These are phyloP conservation scores for Atlantisia rogersi DNA, from an alignment of 2,113 vertebrate species.

Conservation along the genomic window DNA sequence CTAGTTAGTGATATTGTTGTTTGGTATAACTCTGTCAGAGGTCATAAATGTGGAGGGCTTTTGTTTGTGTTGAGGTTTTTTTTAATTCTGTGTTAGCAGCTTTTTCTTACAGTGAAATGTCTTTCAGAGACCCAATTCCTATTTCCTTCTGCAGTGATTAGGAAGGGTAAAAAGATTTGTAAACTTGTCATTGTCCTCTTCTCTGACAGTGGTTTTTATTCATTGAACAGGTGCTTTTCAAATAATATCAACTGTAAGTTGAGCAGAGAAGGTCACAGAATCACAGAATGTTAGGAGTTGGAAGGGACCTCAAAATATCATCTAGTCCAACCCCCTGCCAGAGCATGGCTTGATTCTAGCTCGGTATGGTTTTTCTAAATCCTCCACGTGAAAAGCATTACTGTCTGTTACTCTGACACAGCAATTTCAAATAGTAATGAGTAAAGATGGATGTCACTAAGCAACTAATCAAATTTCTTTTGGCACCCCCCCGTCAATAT, in stretches of 20 bases:
- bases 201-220: background rate
- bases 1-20: background rate
- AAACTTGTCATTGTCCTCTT: background rate
- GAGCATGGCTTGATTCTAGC: background rate
- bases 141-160: background rate
- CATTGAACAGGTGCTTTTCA: background rate
- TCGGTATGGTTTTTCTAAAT: constrained; percentile 1
- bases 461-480: constrained; percentile 38
- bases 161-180: background rate
- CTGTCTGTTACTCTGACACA: background rate
- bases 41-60: background rate
- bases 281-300: too few species aligned
- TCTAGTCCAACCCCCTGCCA: too few species aligned
- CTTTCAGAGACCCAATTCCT: background rate
- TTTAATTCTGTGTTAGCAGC: background rate
- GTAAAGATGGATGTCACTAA: background rate
- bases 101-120: background rate
- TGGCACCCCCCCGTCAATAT: background rate
- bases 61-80: background rate
- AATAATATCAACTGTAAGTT: background rate
- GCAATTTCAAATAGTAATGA: constrained; percentile 1
- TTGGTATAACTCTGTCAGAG: background rate
- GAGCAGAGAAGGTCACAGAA: background rate
- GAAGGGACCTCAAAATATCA: too few species aligned
- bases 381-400: background rate